Conservation (phyloP, 1,140 invertebrate genomes). For the Lordiphosa stackelbergi region DNA sequence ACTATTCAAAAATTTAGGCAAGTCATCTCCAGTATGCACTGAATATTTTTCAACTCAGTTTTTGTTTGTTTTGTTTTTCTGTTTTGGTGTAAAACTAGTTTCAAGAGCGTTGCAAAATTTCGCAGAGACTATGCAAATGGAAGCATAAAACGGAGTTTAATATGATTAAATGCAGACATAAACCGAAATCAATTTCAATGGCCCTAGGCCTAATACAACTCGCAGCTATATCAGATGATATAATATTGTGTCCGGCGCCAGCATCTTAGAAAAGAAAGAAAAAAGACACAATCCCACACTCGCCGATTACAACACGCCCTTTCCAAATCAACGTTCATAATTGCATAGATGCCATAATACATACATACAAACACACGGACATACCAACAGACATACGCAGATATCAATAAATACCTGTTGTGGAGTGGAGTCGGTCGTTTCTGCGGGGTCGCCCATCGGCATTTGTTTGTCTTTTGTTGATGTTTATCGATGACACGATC, state of each 20-base stretch:
- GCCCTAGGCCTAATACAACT: conserved; percentile 22
- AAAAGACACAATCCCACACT: conserved; percentile 6
- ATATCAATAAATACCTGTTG: conserved; percentile 27
- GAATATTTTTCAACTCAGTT: conserved; percentile 50
- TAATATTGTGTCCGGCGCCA: conserved; percentile 9
- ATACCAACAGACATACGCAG: conserved; percentile 8
- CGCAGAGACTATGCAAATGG: conserved; percentile 49
- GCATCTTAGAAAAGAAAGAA: conserved; percentile 20
- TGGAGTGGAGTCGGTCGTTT: conserved; percentile 5
- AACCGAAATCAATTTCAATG: conserved; percentile 45
- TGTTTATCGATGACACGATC: conserved; percentile 53
- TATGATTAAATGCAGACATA: conserved; percentile 19
- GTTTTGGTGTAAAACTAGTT: conserved; percentile 41
- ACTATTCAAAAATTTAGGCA: conserved; percentile 54
- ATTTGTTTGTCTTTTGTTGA: conserved; percentile 28
- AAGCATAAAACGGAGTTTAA: conserved; percentile 40
- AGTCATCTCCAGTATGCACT: conserved; percentile 64
- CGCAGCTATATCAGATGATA: conserved; percentile 36
- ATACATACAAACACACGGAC: background rate
- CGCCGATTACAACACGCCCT: conserved; percentile 33
- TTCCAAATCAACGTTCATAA: conserved; percentile 36
- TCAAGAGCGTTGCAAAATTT: conserved; percentile 47
- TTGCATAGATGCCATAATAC: conserved; percentile 19
- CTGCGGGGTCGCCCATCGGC: conserved; percentile 23
- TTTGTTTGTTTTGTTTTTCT: conserved; percentile 37